Conservation (phyloP, 2,888 invertebrate genomes). For the Diplazon laetatorius region DNA sequence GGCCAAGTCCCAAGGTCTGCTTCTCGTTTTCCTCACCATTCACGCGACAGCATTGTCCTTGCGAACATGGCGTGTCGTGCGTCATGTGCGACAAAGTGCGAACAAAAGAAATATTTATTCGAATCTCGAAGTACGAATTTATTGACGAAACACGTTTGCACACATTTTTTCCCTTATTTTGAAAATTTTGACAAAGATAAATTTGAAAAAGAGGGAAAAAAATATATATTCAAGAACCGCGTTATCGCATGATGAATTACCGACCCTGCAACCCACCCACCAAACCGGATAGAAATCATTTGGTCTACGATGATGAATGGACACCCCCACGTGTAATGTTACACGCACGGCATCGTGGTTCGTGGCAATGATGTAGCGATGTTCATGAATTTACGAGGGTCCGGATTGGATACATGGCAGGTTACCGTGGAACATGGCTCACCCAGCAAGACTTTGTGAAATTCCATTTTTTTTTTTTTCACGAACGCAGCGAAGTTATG, state of each 20-base stretch:
- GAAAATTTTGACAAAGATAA: too few species aligned
- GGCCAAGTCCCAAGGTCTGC: conserved; percentile 6
- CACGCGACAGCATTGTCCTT: conserved; percentile 26
- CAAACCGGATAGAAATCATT: conserved; percentile 37
- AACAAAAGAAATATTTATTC: conserved; percentile 1
- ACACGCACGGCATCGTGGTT: not conserved
- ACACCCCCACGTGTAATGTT: not conserved
- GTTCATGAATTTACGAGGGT: conserved; percentile 55
- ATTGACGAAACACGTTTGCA: too few species aligned
- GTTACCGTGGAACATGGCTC: conserved; percentile 43
- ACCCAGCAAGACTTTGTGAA: conserved; percentile 52
- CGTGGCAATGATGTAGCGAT: conserved; percentile 50
- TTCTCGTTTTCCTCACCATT: conserved; percentile 1
- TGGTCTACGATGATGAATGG: conserved; percentile 5
- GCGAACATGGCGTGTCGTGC: not conserved
- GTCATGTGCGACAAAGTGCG: conserved; percentile 13
- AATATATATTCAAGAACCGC: too few species aligned
- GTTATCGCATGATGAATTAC: conserved; percentile 8
- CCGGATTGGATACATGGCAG: conserved; percentile 55
- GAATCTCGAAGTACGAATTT: not conserved
- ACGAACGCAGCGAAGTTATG: conserved; percentile 32
- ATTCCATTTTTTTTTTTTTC: conserved; percentile 54
- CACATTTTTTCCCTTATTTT: too few species aligned
- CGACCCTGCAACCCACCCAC: conserved; percentile 3
- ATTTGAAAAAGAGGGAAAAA: too few species aligned